These are phyloP conservation scores for Cordilura impudica DNA, from an alignment of 2,888 invertebrate genomes.

Conservation along the genomic window DNA sequence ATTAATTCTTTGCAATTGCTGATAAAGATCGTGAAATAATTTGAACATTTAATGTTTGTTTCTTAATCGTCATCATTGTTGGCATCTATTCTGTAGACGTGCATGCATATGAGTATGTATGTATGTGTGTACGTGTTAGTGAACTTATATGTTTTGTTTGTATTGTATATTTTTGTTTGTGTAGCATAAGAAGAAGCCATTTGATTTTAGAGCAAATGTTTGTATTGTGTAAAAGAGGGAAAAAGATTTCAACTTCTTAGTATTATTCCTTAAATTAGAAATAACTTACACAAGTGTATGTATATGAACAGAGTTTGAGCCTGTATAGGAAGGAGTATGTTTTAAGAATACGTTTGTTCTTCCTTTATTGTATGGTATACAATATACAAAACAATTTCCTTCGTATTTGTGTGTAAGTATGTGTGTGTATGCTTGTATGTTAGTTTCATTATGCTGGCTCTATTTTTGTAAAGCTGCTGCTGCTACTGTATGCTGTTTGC, in stretches of 20 bases:
- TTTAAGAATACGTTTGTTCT: no score
- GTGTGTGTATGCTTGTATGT: neutral
- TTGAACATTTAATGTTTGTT: constrained; percentile 21
- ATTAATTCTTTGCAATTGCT: neutral
- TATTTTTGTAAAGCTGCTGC: neutral
- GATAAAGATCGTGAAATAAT: constrained; percentile 18
- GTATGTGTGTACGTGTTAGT: neutral
- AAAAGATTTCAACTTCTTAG: neutral
- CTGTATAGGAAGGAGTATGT: no score
- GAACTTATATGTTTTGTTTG: no score
- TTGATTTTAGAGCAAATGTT: neutral
- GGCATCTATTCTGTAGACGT: neutral
- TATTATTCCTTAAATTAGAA: constrained; percentile 13
- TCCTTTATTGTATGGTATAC: no score
- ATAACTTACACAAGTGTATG: constrained; percentile 13
- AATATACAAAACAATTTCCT: no score
- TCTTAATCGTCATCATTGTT: constrained; percentile 12
- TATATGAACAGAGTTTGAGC: neutral
- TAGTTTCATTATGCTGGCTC: neutral
- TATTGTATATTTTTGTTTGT: neutral
- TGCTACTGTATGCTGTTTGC: neutral
- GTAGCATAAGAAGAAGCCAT: neutral
- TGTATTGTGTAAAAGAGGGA: neutral
- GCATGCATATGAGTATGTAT: neutral
- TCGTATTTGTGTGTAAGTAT: constrained; percentile 2